A percentile compares a stretch with the other conserved stretches of the same genome.
phyloP scores from a whole-genome alignment of 1,140 invertebrate species.

The Magallana ariakensis region DNA sequence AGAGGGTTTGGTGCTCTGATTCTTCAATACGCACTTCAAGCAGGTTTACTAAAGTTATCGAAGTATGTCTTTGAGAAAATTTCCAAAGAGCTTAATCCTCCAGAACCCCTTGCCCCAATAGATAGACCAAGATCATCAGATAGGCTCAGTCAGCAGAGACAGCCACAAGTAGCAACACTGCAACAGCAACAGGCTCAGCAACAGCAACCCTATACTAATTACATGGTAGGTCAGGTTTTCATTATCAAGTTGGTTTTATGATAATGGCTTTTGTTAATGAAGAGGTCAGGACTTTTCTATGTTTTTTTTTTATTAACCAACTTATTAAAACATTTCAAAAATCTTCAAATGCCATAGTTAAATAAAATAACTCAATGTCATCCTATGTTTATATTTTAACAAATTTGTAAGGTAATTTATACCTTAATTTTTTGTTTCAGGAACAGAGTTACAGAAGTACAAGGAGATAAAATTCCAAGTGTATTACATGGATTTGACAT shows the following conservation, averaged over 20 bases:
- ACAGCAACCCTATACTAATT: neutral
- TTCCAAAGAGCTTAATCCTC: conserved; percentile 54
- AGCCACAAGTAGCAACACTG: neutral
- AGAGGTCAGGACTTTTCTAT: no score
- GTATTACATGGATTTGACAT: no score
- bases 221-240: neutral
- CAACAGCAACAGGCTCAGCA: neutral
- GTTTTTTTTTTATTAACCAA: no score
- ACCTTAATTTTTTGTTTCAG: neutral
- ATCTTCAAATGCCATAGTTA: no score
- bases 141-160: neutral
- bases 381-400: no score
- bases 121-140: neutral
- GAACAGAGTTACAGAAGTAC: neutral
- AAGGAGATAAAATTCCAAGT: no score
- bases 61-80: conserved; percentile 76
- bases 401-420: no score
- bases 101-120: neutral
- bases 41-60: conserved; percentile 71
- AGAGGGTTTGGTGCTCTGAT: conserved; percentile 96
- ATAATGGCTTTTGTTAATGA: neutral
- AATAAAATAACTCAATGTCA: no score
- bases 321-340: no score
- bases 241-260: neutral
- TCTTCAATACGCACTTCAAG: conserved; percentile 91